phyloP scores from a whole-genome alignment of 2,113 vertebrate genomes.

The Cheilinus undulatus region DNA sequence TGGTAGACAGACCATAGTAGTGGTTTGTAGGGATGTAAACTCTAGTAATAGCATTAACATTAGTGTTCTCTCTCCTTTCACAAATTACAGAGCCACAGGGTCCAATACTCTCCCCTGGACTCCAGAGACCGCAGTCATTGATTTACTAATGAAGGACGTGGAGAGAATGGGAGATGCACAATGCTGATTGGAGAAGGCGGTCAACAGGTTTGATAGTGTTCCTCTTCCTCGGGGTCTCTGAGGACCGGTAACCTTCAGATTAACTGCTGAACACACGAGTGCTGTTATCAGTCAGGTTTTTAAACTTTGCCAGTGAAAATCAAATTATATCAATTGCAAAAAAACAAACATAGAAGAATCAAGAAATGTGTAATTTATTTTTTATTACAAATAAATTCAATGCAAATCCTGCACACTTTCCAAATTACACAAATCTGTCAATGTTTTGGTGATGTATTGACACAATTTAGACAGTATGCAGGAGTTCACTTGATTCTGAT shows the following conservation, averaged over 20 bases:
- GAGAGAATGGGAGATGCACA: constrained; percentile 40
- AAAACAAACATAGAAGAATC: too few species aligned
- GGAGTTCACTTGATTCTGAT: too few species aligned
- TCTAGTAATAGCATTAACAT: constrained; percentile 39
- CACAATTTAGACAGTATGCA: too few species aligned
- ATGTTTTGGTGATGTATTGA: too few species aligned
- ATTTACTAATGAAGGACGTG: constrained; percentile 74
- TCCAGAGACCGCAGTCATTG: constrained; percentile 69
- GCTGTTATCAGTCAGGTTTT: too few species aligned
- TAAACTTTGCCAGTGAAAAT: too few species aligned
- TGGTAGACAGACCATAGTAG: constrained; percentile 24
- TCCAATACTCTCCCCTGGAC: constrained; percentile 55
- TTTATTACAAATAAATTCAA: too few species aligned
- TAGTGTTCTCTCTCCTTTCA: constrained; percentile 43
- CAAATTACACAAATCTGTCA: too few species aligned
- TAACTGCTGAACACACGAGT: constrained; percentile 11
- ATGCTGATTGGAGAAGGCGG: constrained; percentile 45
- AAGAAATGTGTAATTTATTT: too few species aligned
- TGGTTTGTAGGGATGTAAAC: constrained; percentile 37
- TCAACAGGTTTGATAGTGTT: constrained; percentile 39
- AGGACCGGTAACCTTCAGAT: constrained; percentile 25
- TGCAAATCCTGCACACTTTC: too few species aligned
- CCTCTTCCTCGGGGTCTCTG: constrained; percentile 24
- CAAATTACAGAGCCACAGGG: constrained; percentile 49
- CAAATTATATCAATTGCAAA: too few species aligned